Percentiles rank a stretch among this genome's conserved stretches.
These are phyloP conservation scores for Aethina tumida DNA, from an alignment of 1,140 invertebrate species.

Conservation along the genomic window DNA sequence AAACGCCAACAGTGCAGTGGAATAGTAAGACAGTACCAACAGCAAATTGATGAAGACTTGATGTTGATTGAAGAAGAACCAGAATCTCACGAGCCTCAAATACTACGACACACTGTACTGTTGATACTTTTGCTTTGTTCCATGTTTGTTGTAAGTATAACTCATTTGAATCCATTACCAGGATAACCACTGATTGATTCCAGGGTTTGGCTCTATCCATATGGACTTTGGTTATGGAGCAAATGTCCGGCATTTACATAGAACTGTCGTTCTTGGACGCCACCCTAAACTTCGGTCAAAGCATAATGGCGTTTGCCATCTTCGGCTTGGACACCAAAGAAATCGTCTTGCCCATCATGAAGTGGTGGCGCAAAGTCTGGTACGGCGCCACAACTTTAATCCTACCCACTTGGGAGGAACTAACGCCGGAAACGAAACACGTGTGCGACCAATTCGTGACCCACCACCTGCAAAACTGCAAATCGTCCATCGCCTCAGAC, in stretches of 20 bases:
- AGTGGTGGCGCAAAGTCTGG: slow-evolving; percentile 49
- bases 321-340: slow-evolving; percentile 76
- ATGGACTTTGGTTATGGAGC: slow-evolving; percentile 77
- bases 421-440: slow-evolving; percentile 66
- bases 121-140: slow-evolving; percentile 69
- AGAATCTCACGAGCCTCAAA: slow-evolving; percentile 54
- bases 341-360: slow-evolving; percentile 54
- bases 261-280: slow-evolving; percentile 86
- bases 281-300: slow-evolving; percentile 81
- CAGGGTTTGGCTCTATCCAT: slow-evolving; percentile 76
- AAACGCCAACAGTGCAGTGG: slow-evolving; percentile 42
- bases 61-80: slow-evolving; percentile 45
- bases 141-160: slow-evolving; percentile 73
- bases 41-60: slow-evolving; percentile 38
- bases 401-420: slow-evolving; percentile 60
- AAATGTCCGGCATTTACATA: slow-evolving; percentile 79
- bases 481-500: slow-evolving; percentile 65
- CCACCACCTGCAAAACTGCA: slow-evolving; percentile 75
- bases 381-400: slow-evolving; percentile 59
- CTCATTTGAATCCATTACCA: slow-evolving; percentile 6
- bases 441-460: slow-evolving; percentile 82
- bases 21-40: slow-evolving; percentile 43
- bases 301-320: slow-evolving; percentile 70
- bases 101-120: slow-evolving; percentile 73
- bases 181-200: too few species aligned